phyloP scores from a whole-genome alignment of 2,797 vertebrate species.

The Decapterus maruadsi region DNA sequence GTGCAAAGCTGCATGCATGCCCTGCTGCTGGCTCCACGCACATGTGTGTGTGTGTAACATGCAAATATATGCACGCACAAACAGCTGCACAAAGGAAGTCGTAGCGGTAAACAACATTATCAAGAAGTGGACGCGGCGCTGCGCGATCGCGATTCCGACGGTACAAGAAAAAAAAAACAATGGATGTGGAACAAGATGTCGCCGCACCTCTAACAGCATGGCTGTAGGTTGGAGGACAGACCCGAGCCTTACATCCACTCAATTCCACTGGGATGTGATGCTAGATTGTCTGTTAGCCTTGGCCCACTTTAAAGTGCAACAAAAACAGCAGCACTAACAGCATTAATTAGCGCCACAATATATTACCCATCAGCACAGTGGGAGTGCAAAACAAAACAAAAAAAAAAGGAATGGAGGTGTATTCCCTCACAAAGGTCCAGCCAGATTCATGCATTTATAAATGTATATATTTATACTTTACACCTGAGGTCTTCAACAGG shows the following conservation, averaged over 20 bases:
- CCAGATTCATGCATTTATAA: too few species aligned
- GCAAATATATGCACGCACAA: conserved; percentile 62
- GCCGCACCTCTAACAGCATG: conserved; percentile 8
- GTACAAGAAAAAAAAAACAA: not conserved
- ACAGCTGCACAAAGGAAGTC: conserved; percentile 37
- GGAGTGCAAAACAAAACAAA: conserved; percentile 7
- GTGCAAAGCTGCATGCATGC: conserved; percentile 68
- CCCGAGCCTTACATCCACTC: conserved; percentile 13
- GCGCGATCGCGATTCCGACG: conserved; percentile 20
- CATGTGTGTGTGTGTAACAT: conserved; percentile 56
- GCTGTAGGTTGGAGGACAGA: conserved; percentile 26
- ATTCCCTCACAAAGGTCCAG: not conserved
- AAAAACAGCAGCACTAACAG: conserved; percentile 57
- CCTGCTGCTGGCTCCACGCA: conserved; percentile 67
- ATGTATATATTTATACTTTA: not conserved
- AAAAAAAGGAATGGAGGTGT: not conserved
- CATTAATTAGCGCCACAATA: conserved; percentile 63
- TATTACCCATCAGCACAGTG: conserved; percentile 28
- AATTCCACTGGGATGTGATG: conserved; percentile 50
- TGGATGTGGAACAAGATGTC: conserved; percentile 32
- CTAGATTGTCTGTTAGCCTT: conserved; percentile 69
- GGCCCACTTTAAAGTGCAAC: conserved; percentile 68
- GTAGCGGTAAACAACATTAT: conserved; percentile 53
- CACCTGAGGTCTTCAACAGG: too few species aligned
- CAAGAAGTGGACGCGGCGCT: conserved; percentile 21